Percentiles rank a stretch among this genome's conserved stretches.
phyloP scores from a whole-genome alignment of 1,140 invertebrate species.

The Diuraphis noxia region DNA sequence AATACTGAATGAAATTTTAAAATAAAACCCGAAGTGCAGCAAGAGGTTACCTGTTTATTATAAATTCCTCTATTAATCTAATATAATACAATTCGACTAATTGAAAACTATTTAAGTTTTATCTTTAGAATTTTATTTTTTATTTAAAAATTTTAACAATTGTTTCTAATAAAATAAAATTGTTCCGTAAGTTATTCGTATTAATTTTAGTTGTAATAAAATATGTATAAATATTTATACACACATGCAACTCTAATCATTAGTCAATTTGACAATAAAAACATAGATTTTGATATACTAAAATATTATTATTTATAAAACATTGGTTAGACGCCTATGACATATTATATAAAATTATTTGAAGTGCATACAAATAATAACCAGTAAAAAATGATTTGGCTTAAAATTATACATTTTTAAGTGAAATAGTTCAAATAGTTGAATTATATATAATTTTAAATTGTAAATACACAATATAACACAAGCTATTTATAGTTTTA shows the following conservation, averaged over 20 bases:
- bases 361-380: neutral
- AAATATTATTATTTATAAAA: too few relatives aligned
- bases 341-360: too few relatives aligned
- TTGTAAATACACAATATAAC: too few relatives aligned
- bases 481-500: neutral
- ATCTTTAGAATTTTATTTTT: neutral
- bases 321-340: too few relatives aligned
- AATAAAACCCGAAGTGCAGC: too few relatives aligned
- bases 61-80: neutral
- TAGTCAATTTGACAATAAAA: neutral
- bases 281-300: too few relatives aligned
- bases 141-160: neutral
- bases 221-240: neutral
- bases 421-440: accelerated
- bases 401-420: neutral
- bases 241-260: neutral
- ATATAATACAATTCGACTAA: neutral
- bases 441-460: neutral
- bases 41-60: neutral
- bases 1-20: too few relatives aligned
- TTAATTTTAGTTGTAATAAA: neutral
- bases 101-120: neutral
- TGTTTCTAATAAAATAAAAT: neutral
- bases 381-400: neutral
- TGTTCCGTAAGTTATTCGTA: neutral